Evolutionary conservation across 1,140 invertebrate genomes (phyloP), one percentile per base, ranked within the genome.

Genomic region (Trichogramma pretiosum): DNA sequence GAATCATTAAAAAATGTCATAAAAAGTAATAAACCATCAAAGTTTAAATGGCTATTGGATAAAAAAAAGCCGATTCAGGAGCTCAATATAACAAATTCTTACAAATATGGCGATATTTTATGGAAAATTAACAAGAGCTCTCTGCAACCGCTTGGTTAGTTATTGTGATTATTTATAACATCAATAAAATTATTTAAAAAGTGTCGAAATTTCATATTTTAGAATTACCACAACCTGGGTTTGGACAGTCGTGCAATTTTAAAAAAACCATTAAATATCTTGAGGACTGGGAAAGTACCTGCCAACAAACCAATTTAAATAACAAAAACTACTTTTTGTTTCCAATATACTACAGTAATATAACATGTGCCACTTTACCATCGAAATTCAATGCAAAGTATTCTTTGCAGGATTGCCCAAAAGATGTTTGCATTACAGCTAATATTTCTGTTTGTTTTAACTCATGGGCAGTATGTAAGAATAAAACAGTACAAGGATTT

Each of bases 341-440:
- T 48, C 48, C 58, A 5, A 40, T 44, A 23, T 56, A 50, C 35
- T 75, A 62, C 49, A 63, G 56, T 48, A 67, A 70, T 33, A 64
- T 73, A 35, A 63, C 56, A 1, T 10, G 74, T 14, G 50, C 74
- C 34, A 55, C 63, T 28, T 59, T 62, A 2, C 63, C 66, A 17
- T 49, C 53, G n/a, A 52, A 61, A 19, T 60, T 69, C 11, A 68
- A 68, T 28, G n/a, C 49, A 26, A 36, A 48, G 24, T 41, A 48
- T 46, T 26, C 39, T 56, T 70, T 67, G 26, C 51, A 77, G 70
- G 55, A 58, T 14, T 79, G 77, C 56, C 65, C 71, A n/a, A 62
- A 56, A 48, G 71, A 72, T 55, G 46, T 74, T 26, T 79, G 77
- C 57, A 44, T 74, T 18, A 53, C 67, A 35, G 42, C 76, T 5